Base-by-base conservation (phyloP, 1,140 invertebrate species). In the Diachasmimorpha longicaudata region DNA sequence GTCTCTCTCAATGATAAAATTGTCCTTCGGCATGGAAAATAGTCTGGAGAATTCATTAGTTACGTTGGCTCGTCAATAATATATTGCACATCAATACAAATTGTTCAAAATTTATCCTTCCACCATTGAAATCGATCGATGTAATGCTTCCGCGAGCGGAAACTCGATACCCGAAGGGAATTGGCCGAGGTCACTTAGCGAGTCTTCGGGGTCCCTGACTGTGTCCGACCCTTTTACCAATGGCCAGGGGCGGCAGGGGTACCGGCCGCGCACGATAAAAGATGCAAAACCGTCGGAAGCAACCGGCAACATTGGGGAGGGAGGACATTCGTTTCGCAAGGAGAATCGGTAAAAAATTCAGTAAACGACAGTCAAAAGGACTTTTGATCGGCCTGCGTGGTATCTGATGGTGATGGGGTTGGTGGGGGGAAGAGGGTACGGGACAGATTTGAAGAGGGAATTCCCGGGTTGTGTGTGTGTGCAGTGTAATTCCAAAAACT, bases 291-390 rank as follows among this genome's bases (percentile, higher is more conserved):
- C 77, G 81, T 76, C 79, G 79, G 77, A 66, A 76, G 78, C 58
- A 78, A 77, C 68, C 74, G 78, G 77, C 72, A 77, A 58, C 58
- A 70, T 72, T n/a, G n/a, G n/a, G 68, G 58, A 63, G 36, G 36
- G 25, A 37, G 25, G 55, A 36, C 4, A 37, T 39, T 48, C n/a
- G n/a, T 31, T 70, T 31, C 19, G 44, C 39, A 71, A 71, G 39
- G 39, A 48, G 63, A 75, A 19, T 66, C 74, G 72, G 74, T 82
- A 67, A 83, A 83, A 83, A 77, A 84, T 84, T 82, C 78, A 84
- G 74, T 69, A 77, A 78, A 81, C 79, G 81, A 77, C 79, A 76
- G 71, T 78, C 78, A 77, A 78, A 82, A 81, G 81, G 78, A 79
- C 77, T 80, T 77, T 71, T 78, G 77, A 73, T 75, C 63, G 77